Evolutionary conservation across 2,113 vertebrate genomes (phyloP).

Genomic region (Chiloscyllium plagiosum): DNA sequence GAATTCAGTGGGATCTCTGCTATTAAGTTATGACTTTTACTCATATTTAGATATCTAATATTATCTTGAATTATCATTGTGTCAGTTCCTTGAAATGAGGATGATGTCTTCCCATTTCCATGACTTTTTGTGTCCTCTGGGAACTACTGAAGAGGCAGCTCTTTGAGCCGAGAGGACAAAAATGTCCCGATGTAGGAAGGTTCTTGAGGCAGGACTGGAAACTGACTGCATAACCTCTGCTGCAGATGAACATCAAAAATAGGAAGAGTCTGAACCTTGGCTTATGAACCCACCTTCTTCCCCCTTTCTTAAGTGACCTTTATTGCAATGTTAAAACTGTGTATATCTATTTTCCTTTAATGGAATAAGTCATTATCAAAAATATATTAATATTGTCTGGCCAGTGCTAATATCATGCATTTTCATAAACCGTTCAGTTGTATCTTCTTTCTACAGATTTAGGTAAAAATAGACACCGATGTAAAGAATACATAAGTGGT

Average conservation of each 20-base stretch:
- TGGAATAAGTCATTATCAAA: background rate
- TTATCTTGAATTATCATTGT: background rate
- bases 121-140: background rate
- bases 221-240: background rate
- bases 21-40: background rate
- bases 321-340: background rate
- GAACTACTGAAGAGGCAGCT: background rate
- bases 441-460: background rate
- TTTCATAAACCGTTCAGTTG: background rate
- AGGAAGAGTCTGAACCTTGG: background rate
- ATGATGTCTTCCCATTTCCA: background rate
- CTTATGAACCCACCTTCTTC: background rate
- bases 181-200: background rate
- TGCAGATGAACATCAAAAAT: background rate
- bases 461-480: background rate
- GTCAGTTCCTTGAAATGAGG: background rate
- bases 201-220: background rate
- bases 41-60: background rate
- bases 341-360: background rate
- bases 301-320: background rate
- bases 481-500: background rate
- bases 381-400: background rate
- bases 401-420: background rate
- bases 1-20: background rate
- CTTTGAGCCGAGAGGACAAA: background rate